phyloP scores from a whole-genome alignment of 2,113 vertebrate genomes.

The Eclectus roratus region DNA sequence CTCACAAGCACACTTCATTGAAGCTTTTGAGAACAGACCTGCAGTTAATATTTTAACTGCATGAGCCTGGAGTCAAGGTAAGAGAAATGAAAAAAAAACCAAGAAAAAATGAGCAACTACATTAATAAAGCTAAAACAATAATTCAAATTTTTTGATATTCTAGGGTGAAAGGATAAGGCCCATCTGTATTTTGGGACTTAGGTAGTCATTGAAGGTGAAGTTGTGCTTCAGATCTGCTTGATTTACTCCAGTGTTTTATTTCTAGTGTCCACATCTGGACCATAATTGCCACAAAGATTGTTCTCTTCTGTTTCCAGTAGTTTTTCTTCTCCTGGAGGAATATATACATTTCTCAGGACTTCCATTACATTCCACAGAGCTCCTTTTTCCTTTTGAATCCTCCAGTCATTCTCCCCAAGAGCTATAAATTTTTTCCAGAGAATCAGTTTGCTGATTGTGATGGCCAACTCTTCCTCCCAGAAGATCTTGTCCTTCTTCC shows the following conservation, averaged over 20 bases:
- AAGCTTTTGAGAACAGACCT: neutral
- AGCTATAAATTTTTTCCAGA: neutral
- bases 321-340: neutral
- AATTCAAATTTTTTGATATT: neutral
- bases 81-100: neutral
- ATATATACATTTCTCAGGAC: neutral
- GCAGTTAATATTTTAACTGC: neutral
- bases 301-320: neutral
- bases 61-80: neutral
- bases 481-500: slow-evolving; percentile 10
- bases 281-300: neutral
- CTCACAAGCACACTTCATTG: neutral
- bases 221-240: neutral
- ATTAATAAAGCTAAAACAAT: neutral
- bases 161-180: neutral
- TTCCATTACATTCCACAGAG: neutral
- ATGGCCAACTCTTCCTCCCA: neutral
- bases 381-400: neutral
- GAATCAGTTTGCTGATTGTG: neutral
- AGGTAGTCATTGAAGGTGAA: neutral
- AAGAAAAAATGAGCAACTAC: neutral
- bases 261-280: neutral
- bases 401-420: neutral
- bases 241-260: neutral
- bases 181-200: neutral